These are phyloP conservation scores for Apis cerana DNA, from an alignment of 1,140 invertebrate genomes.

Conservation along the genomic window DNA sequence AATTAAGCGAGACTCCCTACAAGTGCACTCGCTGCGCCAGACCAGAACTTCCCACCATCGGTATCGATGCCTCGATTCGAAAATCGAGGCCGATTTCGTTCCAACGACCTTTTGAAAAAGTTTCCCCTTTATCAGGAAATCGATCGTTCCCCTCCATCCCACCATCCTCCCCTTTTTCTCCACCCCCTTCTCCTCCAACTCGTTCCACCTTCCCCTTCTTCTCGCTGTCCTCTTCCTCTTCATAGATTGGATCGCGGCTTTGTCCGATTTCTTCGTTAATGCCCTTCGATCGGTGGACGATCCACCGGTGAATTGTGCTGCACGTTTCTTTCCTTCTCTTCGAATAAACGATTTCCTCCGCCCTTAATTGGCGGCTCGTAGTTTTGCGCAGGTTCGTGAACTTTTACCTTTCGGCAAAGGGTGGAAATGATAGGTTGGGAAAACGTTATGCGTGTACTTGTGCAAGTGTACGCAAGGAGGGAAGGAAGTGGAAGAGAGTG, in stretches of 20 bases:
- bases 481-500: neutral
- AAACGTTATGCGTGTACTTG: too few relatives aligned
- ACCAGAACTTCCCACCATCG: constrained; percentile 32
- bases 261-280: constrained; percentile 33
- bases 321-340: constrained; percentile 20
- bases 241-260: constrained; percentile 18
- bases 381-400: neutral
- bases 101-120: constrained; percentile 23
- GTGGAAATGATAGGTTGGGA: neutral
- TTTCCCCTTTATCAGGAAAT: constrained; percentile 16
- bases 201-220: neutral
- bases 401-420: neutral
- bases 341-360: neutral
- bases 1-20: constrained; percentile 62
- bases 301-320: neutral
- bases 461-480: neutral
- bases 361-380: constrained; percentile 6
- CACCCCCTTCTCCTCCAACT: neutral
- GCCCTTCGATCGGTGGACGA: constrained; percentile 5
- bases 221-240: neutral
- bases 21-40: constrained; percentile 51
- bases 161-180: neutral
- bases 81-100: constrained; percentile 33
- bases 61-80: constrained; percentile 45
- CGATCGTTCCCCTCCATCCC: constrained; percentile 15